Base-by-base conservation (phyloP, 2,113 vertebrate genomes). In the Thalassarche chlororhynchos region DNA sequence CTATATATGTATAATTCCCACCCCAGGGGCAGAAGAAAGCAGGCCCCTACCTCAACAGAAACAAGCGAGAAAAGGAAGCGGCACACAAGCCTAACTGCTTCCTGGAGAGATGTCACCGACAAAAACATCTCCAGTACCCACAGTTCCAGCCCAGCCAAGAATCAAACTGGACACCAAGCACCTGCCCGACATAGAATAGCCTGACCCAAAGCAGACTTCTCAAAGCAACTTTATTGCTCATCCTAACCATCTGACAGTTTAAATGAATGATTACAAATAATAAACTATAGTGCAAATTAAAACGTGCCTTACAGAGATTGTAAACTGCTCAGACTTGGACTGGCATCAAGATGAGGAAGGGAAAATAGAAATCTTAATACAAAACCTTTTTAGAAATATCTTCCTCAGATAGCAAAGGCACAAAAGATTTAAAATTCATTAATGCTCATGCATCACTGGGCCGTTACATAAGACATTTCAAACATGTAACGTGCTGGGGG, bases 1-100 rank as follows among this genome's bases (percentile, higher is more conserved):
- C 17, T 20, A 4, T 4, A 5, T 0, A 10, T 0, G 0, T 12
- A 3, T 12, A 61, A 83, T 11, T 47, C 31, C 57, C 82, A 64
- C 9, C 4, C 26, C 13, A 40, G n/a, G 15, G 18, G 18, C 55
- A 58, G 38, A 28, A 34, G 34, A 62, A 66, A 71, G 58, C 79
- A 57, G 38, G 51, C 26, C 24, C 42, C 36, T 38, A n/a, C 21
- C 71, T 46, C 28, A 4, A n/a, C 21, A 76, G 40, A 29, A 32
- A n/a, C 28, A 36, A 17, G 44, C 0, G 32, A 55, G 10, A 34
- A n/a, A 38, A 46, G 31, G 24, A n/a, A 19, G 32, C 1, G 5
- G 24, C 19, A 31, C 18, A 18, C 10, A 1, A 49, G 10, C 31
- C 51, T 25, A 64, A 79, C 20, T 4, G 5, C 71, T 36, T 57